Conservation (phyloP, 1,140 invertebrate species). For the Globodera rostochiensis region DNA sequence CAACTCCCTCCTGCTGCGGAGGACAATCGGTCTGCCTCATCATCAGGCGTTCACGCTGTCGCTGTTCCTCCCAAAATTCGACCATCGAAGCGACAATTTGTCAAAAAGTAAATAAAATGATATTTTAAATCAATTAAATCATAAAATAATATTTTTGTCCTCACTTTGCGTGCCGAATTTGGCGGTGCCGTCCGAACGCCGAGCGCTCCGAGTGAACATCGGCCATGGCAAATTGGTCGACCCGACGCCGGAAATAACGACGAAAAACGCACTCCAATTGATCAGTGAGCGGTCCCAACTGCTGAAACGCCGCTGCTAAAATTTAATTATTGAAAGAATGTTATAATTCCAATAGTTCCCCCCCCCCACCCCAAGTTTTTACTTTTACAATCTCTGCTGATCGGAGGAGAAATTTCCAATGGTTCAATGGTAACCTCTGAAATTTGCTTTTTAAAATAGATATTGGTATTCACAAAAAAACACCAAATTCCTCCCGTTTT, state of each 20-base stretch:
- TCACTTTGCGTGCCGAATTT: neutral
- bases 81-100: neutral
- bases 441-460: neutral
- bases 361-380: neutral
- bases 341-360: neutral
- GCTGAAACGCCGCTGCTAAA: neutral
- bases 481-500: slow-evolving; percentile 8
- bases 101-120: neutral
- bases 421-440: neutral
- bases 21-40: neutral
- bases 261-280: neutral
- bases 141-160: neutral
- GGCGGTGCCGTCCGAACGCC: neutral
- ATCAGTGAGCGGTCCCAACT: neutral
- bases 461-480: neutral
- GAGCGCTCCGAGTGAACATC: neutral
- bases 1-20: neutral
- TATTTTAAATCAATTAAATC: no score
- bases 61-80: neutral
- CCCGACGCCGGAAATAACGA: neutral
- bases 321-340: no score
- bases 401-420: neutral
- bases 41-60: neutral
- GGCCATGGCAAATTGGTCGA: neutral
- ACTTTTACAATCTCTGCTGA: neutral